Percentiles rank a stretch among this genome's conserved stretches.
phyloP scores from a whole-genome alignment of 2,113 vertebrate genomes.

The Tursiops truncatus region DNA sequence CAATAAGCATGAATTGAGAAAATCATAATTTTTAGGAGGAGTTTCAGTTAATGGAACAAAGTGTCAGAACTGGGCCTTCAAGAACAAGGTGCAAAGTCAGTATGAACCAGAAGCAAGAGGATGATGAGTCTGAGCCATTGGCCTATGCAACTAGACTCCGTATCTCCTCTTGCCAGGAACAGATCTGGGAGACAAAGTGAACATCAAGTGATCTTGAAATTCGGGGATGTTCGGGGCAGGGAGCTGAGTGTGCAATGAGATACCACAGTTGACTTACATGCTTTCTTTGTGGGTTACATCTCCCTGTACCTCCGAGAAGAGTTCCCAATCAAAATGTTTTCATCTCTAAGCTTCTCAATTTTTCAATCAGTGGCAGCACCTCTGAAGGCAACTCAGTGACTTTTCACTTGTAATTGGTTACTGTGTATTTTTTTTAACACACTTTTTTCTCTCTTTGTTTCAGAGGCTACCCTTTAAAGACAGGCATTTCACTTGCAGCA shows the following conservation, averaged over 20 bases:
- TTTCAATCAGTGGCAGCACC: background rate
- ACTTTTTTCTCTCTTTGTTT: conserved; percentile 58
- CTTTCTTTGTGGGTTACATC: background rate
- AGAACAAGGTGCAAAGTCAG: background rate
- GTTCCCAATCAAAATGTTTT: background rate
- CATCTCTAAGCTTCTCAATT: background rate
- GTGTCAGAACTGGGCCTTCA: background rate
- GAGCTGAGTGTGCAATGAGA: background rate
- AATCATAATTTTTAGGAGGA: conserved; percentile 46
- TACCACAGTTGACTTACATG: background rate
- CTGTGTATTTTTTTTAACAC: conserved; percentile 14
- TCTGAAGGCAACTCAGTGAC: background rate
- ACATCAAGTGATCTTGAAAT: background rate
- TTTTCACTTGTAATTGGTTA: background rate
- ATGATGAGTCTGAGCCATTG: background rate
- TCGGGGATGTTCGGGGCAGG: background rate
- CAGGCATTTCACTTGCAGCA: conserved; percentile 70
- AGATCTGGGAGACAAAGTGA: background rate
- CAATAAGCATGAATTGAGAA: conserved; percentile 53
- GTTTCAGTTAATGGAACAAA: conserved; percentile 48
- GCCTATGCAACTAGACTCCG: background rate
- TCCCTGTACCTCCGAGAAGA: background rate
- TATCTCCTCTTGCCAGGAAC: background rate
- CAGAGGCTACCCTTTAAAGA: conserved; percentile 71
- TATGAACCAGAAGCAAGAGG: background rate